Conservation (phyloP, 30 jellyfish, hydroid and myxozoan species). For the Turritopsis rubra region DNA sequence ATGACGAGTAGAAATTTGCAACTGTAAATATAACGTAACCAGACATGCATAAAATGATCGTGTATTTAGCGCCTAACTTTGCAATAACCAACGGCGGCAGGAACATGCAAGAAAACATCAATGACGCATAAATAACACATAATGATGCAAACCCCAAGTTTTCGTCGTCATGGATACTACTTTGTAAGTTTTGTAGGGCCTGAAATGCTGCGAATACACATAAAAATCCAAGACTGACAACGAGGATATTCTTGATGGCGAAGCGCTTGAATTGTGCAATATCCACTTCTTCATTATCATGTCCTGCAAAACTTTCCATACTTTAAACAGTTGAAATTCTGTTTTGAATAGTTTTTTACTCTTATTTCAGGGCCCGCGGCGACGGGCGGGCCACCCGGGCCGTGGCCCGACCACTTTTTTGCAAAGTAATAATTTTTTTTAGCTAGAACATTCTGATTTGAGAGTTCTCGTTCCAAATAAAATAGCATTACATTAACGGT, state of each 20-base stretch:
- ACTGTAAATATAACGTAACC: conserved; percentile 54
- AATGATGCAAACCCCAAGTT: conserved; percentile 77
- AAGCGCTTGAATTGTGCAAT: not conserved
- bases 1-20: conserved; percentile 62
- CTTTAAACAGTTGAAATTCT: too few species aligned
- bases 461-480: too few species aligned
- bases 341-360: too few species aligned
- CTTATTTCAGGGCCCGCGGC: too few species aligned
- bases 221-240: conserved; percentile 75
- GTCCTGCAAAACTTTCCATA: not conserved
- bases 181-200: conserved; percentile 70
- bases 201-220: conserved; percentile 78
- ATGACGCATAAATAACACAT: conserved; percentile 64
- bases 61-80: conserved; percentile 67
- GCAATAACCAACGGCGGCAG: conserved; percentile 74
- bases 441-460: too few species aligned
- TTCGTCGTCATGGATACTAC: conserved; percentile 69
- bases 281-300: not conserved
- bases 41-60: conserved; percentile 54
- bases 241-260: conserved; percentile 39
- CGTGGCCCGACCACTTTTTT: too few species aligned
- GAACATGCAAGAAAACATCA: conserved; percentile 81
- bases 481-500: too few species aligned
- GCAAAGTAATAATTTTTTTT: too few species aligned
- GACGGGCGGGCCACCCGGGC: too few species aligned